Evolutionary conservation across 2,888 invertebrate genomes (phyloP).

Genomic region (Agrotis clavis): DNA sequence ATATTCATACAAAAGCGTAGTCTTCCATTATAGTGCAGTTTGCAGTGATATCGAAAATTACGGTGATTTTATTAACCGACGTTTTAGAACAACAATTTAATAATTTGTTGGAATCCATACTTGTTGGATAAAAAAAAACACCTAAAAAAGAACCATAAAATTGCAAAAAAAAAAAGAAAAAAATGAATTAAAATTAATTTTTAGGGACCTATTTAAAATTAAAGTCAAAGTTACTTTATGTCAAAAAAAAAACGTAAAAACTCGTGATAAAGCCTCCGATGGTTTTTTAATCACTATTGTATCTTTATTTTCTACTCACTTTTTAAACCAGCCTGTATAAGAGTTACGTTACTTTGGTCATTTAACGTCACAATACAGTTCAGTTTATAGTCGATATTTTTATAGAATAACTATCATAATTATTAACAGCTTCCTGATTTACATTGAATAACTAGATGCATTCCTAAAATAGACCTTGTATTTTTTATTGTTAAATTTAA

Average conservation of each 20-base stretch:
- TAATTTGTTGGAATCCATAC: no score
- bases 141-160: no score
- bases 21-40: background rate
- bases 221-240: no score
- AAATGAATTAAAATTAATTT: no score
- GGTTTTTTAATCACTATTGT: background rate
- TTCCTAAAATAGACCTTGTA: no score
- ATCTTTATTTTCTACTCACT: background rate
- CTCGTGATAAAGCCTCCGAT: no score
- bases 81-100: background rate
- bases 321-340: constrained; percentile 49
- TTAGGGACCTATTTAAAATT: no score
- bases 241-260: no score
- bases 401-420: constrained; percentile 10
- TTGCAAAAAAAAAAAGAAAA: no score
- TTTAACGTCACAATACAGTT: constrained; percentile 29
- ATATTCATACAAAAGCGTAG: constrained; percentile 31
- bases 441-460: background rate
- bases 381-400: constrained; percentile 17
- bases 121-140: no score
- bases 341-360: constrained; percentile 36
- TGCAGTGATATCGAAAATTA: background rate
- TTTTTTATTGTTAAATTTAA: no score
- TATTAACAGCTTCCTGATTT: background rate
- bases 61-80: background rate